Evolutionary conservation across 2,888 invertebrate genomes (phyloP), one percentile per base, ranked within the genome.

Genomic region (Parelbella ahira): DNA sequence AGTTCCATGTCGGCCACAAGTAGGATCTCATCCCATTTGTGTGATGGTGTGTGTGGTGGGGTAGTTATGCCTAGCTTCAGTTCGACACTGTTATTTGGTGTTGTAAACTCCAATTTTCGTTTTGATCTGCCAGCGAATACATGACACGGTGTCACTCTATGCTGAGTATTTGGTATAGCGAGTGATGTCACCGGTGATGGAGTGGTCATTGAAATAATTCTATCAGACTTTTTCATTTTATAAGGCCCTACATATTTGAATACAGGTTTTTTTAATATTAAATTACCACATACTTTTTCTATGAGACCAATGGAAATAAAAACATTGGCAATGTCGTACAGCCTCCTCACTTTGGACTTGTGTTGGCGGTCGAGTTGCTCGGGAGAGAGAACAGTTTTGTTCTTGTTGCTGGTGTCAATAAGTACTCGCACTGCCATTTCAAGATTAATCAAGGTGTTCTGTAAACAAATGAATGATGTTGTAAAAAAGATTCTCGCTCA

Each of bases 241-340:
- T 71, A 68, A 19, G 89, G 89, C 27, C 92, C 92, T 47, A 89
- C 89, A 76, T 92, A 92, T 58, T 87, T 88, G 69, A 91, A 92
- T 45, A 91, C 91, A 48, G 92, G 92, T 63, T 92, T 92, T 56
- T 91, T 89, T 57, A 91, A 83, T 68, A 75, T 89, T 74, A 77
- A 89, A 53, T 88, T 87, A 54, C 89, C 89, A 44, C 90, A 89
- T 45, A 92, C 90, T 71, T 93, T 93, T 63, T 90, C 89, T 62
- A 93, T 93, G 52, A 93, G 88, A 55, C 91, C 90, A 67, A 93
- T 90, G 47, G 93, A 93, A 51, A 92, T 91, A 56, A 94, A 88
- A 51, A 94, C 93, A 75, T 94, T 94, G 45, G 93, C 93, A 57
- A 94, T 93, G 69, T 94, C 93, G 73, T 94, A 94, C 15, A 94